phyloP scores from a whole-genome alignment of 1,140 invertebrate genomes.

The Dendroctonus ponderosae region DNA sequence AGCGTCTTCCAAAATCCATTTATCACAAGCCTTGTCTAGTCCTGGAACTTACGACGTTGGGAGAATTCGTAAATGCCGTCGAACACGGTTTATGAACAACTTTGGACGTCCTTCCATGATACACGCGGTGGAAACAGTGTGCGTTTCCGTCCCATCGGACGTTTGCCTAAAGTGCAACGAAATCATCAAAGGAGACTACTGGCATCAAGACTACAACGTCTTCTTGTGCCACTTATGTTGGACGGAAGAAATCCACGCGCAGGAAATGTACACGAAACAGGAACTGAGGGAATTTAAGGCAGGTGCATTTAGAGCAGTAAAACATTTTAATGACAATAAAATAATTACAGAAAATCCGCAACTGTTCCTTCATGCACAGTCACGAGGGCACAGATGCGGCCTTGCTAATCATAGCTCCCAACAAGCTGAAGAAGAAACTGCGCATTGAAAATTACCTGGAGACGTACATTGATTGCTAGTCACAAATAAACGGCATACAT shows the following conservation, averaged over 20 bases:
- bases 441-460: slow-evolving; percentile 43
- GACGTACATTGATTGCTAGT: slow-evolving; percentile 42
- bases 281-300: slow-evolving; percentile 41
- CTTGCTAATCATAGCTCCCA: slow-evolving; percentile 28
- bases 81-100: slow-evolving; percentile 33
- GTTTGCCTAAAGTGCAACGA: slow-evolving; percentile 40
- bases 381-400: slow-evolving; percentile 44
- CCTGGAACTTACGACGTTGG: slow-evolving; percentile 38
- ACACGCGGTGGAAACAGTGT: slow-evolving; percentile 38
- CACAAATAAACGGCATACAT: slow-evolving; percentile 18
- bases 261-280: slow-evolving; percentile 35
- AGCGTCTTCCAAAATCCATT: background rate
- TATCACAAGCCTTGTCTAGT: slow-evolving; percentile 28
- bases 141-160: slow-evolving; percentile 38
- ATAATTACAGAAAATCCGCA: slow-evolving; percentile 44
- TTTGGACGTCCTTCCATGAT: slow-evolving; percentile 37
- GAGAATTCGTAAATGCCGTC: slow-evolving; percentile 32
- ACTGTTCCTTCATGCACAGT: slow-evolving; percentile 44
- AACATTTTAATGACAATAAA: background rate
- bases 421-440: slow-evolving; percentile 40
- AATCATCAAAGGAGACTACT: slow-evolving; percentile 42
- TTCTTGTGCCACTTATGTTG: slow-evolving; percentile 43
- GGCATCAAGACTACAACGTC: slow-evolving; percentile 38
- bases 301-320: slow-evolving; percentile 2
- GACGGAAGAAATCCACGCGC: slow-evolving; percentile 34